Base-by-base conservation (phyloP, 2,888 invertebrate genomes). In the Sabellastarte sp. region DNA sequence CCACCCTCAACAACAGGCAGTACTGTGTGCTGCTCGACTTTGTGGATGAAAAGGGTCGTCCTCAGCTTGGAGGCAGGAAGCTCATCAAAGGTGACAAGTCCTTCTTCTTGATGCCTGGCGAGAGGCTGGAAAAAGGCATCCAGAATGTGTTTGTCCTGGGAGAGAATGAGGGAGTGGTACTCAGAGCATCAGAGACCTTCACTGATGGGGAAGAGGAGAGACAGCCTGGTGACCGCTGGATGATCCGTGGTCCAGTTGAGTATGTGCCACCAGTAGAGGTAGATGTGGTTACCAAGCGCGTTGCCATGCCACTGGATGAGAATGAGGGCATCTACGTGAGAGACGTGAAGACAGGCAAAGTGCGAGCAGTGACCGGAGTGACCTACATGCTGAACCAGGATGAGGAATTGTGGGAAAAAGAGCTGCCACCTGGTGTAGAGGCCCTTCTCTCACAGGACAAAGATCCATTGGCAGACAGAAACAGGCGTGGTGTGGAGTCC, bases 291-390 rank as follows among this genome's bases (percentile, higher is more conserved):
- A 76, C 80, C 64, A 79, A 82, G 70, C 73, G 85, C 58, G 74
- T 77, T 33, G 84, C 86, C 28, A 85, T 86, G 33, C 85, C 86
- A 52, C 75, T 87, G 52, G 86, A 87, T 74, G 85, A 85, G 65
- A 86, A 85, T 72, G 86, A 86, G 76, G 86, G 84, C 50, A 86
- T 86, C 68, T 86, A 86, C 73, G 84, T 86, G 50, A 68, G 86
- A 28, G 84, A 86, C 71, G 80, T 84, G 61, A 86, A 84, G 71
- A 76, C 75, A 65, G 84, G 84, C 70, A 77, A 84, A 76, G 85
- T 85, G 84, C 73, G 86, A 55, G 81, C 84, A 5, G 77, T 86
- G 24, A 80, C 81, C 59, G 86, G 85, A 2, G 78, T 83, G 64
- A 86, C 86, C 1, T 86, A 86, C 75, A 86, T 86, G 85, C 70